These are phyloP conservation scores for Vombatus ursinus DNA, from an alignment of 2,113 vertebrate species.

Conservation along the genomic window DNA sequence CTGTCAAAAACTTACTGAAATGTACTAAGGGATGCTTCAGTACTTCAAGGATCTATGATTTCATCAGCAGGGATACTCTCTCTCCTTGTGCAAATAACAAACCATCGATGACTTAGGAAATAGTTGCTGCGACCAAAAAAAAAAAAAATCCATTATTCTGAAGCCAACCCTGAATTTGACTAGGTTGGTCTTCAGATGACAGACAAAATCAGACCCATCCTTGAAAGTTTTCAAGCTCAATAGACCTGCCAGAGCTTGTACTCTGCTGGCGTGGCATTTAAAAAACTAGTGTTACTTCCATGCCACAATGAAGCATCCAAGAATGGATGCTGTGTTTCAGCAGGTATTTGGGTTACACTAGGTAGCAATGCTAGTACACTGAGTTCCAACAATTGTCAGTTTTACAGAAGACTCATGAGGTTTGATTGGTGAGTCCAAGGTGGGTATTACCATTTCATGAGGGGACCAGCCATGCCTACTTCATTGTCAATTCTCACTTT, in stretches of 20 bases:
- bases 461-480: neutral
- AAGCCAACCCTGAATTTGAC: neutral
- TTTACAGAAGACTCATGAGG: neutral
- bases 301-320: neutral
- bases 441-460: neutral
- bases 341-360: neutral
- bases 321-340: neutral
- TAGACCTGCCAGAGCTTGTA: too few relatives aligned
- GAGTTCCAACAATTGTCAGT: neutral
- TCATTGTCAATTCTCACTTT: neutral
- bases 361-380: neutral
- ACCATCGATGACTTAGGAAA: neutral
- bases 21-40: neutral
- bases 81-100: neutral
- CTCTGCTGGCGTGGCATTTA: neutral
- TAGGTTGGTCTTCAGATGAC: neutral
- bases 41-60: neutral
- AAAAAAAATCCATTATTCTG: too few relatives aligned
- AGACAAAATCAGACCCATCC: neutral
- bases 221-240: neutral
- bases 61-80: neutral
- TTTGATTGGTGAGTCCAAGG: neutral
- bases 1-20: neutral
- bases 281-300: neutral
- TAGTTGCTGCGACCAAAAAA: neutral